Base-by-base conservation (phyloP, 2,797 vertebrate species). In the Tiaroga cobitis region DNA sequence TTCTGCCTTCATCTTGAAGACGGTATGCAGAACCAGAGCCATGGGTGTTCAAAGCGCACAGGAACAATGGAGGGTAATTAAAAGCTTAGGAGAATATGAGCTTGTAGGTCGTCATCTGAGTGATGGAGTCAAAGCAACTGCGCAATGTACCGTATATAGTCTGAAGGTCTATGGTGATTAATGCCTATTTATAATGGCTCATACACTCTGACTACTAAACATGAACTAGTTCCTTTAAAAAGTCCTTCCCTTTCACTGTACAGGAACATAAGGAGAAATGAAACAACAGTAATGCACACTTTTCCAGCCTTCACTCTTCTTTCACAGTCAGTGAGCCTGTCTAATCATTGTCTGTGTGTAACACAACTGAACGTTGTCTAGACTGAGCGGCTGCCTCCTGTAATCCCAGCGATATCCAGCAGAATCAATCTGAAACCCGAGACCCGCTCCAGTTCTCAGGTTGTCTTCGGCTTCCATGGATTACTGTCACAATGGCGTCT, bases 291-390 rank as follows among this genome's bases (percentile, higher is more conserved):
- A 37, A 70, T 8, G 32, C 67, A 51, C 3, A 21, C 43, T 21
- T 70, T 54, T 39, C 80, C 51, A 72, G 56, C 37, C 39, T 67
- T 43, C 69, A 24, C 21, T 21, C 37, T 37, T 83, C 41, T 87
- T 63, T n/a, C n/a, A 15, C 74, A 16, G 34, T 67, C 59, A 26
- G n/a, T 7, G 26, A 8, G 82, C 94, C 92, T 83, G 92, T 95
- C 85, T 92, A 93, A 93, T 95, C 95, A 96, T 97, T 97, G 97
- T 96, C 95, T 96, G 93, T 90, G 91, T 94, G 96, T 95, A 94
- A 94, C 95, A 96, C 95, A 97, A 98, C 96, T 93, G 96, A 97
- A 96, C 96, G 92, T 93, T 95, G 97, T 98, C 98, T 98, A 99
- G 98, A 98, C 97, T 96, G 94, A 95, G 95, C 91, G 98, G 96